A percentile compares a stretch with the other conserved stretches of the same genome.
phyloP scores from a whole-genome alignment of 2,113 vertebrate genomes.

The Aptenodytes forsteri region DNA sequence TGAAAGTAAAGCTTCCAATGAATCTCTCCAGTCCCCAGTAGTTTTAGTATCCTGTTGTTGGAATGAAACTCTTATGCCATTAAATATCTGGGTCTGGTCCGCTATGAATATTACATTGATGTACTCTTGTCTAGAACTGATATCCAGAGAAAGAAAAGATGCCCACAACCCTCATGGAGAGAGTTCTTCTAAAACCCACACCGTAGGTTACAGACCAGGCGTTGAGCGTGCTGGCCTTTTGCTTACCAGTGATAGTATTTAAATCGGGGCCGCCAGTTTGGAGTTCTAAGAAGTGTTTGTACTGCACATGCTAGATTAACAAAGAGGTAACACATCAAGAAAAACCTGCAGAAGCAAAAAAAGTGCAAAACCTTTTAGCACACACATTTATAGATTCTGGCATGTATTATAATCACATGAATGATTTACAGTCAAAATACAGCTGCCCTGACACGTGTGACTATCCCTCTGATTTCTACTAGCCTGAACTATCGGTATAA shows the following conservation, averaged over 20 bases:
- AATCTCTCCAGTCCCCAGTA: neutral
- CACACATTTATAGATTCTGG: neutral
- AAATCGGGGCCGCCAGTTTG: slow-evolving; percentile 96
- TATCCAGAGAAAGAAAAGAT: neutral
- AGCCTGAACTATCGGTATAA: neutral
- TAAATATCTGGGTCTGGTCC: neutral
- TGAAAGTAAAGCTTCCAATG: neutral
- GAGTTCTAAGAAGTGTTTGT: slow-evolving; percentile 93
- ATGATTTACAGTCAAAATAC: slow-evolving; percentile 74
- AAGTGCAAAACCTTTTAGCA: neutral
- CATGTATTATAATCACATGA: slow-evolving; percentile 37
- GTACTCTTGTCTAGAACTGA: neutral
- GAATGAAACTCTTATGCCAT: neutral
- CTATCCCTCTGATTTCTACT: neutral
- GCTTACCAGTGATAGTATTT: slow-evolving; percentile 97
- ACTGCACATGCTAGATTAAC: slow-evolving; percentile 97
- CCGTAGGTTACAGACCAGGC: neutral
- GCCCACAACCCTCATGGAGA: neutral
- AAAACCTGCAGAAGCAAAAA: slow-evolving; percentile 83
- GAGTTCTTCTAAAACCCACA: neutral
- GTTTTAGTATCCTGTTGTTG: neutral
- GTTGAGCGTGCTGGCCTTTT: accelerated
- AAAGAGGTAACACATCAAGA: slow-evolving; percentile 99
- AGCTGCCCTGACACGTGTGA: neutral
- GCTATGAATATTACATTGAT: neutral